Conservation (phyloP, 2,113 vertebrate species). For the Probosciger aterrimus region DNA sequence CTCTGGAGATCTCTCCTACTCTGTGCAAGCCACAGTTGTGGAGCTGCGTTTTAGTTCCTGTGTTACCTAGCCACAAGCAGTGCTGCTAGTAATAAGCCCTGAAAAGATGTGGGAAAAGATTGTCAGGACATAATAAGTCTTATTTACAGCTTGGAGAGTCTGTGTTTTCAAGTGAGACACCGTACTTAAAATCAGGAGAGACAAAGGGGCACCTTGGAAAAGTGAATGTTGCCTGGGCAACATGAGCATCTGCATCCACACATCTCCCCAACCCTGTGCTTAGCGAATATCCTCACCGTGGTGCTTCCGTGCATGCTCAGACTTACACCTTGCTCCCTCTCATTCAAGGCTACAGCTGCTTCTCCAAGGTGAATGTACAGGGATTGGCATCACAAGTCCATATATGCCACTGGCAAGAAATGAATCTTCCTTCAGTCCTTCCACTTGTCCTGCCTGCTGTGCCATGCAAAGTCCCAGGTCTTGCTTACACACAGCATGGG, state of each 20-base stretch:
- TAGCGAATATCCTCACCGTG: background rate
- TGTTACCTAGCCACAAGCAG: background rate
- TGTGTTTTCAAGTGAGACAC: background rate
- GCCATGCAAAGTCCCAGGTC: background rate
- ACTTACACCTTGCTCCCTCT: background rate
- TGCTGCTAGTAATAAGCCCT: background rate
- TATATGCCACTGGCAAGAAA: background rate
- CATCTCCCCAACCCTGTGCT: background rate
- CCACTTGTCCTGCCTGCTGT: background rate
- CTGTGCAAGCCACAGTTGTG: background rate
- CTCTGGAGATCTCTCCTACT: background rate
- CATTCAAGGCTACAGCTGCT: background rate
- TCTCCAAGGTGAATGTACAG: background rate
- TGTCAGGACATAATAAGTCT: background rate
- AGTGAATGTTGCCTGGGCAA: constrained; percentile 44
- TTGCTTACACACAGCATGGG: background rate
- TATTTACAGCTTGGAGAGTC: constrained; percentile 18
- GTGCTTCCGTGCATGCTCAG: background rate
- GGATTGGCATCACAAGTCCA: background rate
- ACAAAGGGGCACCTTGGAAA: constrained; percentile 35
- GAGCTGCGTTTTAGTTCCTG: constrained; percentile 2
- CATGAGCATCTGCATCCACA: constrained; percentile 3
- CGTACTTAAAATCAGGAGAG: constrained; percentile 7
- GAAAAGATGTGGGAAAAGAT: background rate
- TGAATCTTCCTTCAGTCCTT: background rate